A percentile compares a stretch with the other conserved stretches of the same genome.
phyloP scores from a whole-genome alignment of 92 coral and sea anemone species.

The Epizoanthus illoricatus region DNA sequence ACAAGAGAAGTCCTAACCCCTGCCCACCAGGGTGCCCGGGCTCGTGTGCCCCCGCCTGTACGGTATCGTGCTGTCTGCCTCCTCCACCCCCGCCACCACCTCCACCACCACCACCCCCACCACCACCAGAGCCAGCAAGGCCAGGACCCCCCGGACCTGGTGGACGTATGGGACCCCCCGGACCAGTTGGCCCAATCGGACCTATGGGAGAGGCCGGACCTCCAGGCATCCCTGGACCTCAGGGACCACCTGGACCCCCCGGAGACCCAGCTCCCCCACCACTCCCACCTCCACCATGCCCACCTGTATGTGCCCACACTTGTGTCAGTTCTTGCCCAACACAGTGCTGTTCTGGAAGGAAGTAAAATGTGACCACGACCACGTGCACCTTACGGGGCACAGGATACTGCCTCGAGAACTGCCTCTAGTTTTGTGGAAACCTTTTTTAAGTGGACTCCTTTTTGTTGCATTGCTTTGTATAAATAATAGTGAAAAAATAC shows the following conservation, averaged over 20 bases:
- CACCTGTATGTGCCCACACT: constrained; percentile 99
- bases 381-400: constrained; percentile 43
- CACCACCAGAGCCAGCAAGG: constrained; percentile 99
- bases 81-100: constrained; percentile 99
- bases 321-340: constrained; percentile 91
- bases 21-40: constrained; percentile 99
- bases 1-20: constrained; percentile 96
- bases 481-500: constrained; percentile 54
- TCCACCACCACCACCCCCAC: constrained; percentile 99
- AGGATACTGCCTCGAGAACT: constrained; percentile 16
- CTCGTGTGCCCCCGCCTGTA: constrained; percentile 92
- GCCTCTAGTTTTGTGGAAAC: constrained; percentile 60
- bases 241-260: constrained; percentile 98
- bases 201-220: constrained; percentile 99
- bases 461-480: constrained; percentile 75
- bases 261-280: constrained; percentile 99
- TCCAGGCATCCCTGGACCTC: constrained; percentile 96
- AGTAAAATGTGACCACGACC: constrained; percentile 71
- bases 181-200: constrained; percentile 99
- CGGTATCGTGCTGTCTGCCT: constrained; percentile 97
- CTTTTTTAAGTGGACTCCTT: constrained; percentile 67
- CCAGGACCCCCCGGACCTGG: constrained; percentile 99
- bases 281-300: constrained; percentile 99
- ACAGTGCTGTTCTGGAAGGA: constrained; percentile 89
- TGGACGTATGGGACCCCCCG: constrained; percentile 99